Conservation (phyloP, 2,888 invertebrate species). For the Microctonus brassicae region DNA sequence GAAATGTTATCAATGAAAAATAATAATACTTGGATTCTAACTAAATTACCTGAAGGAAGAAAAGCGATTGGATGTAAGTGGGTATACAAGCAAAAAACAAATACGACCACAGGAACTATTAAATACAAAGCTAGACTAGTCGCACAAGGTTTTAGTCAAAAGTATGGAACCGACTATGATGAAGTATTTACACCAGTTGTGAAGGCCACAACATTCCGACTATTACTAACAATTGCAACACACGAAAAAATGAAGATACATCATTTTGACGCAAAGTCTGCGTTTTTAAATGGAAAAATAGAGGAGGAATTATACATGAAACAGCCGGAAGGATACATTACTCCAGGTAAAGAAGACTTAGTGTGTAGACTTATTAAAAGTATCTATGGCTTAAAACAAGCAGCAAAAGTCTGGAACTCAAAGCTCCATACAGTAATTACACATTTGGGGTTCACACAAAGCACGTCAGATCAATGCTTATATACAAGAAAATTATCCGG, state of each 20-base stretch:
- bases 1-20: conserved; percentile 9
- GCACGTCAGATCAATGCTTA: conserved; percentile 48
- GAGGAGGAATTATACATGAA: conserved; percentile 45
- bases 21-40: conserved; percentile 26
- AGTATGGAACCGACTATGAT: conserved; percentile 48
- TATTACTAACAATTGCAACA: conserved; percentile 44
- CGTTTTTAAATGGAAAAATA: conserved; percentile 49
- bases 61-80: conserved; percentile 49
- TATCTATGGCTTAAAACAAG: conserved; percentile 56
- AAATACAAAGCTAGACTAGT: conserved; percentile 51
- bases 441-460: conserved; percentile 42
- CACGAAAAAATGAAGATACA: conserved; percentile 34
- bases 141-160: conserved; percentile 50
- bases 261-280: conserved; percentile 48
- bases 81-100: conserved; percentile 47
- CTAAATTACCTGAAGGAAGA: conserved; percentile 36
- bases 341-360: conserved; percentile 15
- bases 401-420: conserved; percentile 52
- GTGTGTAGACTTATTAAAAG: conserved; percentile 46
- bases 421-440: conserved; percentile 39
- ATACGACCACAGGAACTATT: conserved; percentile 32
- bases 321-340: conserved; percentile 42
- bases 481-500: conserved; percentile 29
- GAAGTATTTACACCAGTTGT: conserved; percentile 53
- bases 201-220: conserved; percentile 45